phyloP scores from a whole-genome alignment of 2,888 invertebrate genomes.

The Erebia aethiops region DNA sequence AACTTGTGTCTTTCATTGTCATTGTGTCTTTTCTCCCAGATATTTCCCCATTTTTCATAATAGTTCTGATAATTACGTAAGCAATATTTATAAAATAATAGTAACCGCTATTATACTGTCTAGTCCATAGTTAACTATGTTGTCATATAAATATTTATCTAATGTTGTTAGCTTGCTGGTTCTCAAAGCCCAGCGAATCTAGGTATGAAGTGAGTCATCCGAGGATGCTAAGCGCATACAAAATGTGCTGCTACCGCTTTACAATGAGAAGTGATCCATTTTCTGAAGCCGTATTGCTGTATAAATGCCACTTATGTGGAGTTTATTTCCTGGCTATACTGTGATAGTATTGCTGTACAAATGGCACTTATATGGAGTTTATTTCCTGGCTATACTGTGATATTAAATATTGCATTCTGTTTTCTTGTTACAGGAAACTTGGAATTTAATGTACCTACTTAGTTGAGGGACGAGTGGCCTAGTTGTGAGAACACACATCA shows the following conservation, averaged over 20 bases:
- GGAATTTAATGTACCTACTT: too few species aligned
- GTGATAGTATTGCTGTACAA: constrained; percentile 14
- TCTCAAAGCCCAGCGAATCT: constrained; percentile 2
- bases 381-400: constrained; percentile 22
- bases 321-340: constrained; percentile 22
- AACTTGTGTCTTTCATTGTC: too few species aligned
- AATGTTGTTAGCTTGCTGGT: constrained; percentile 13
- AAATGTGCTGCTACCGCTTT: constrained; percentile 23
- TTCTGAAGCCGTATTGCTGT: constrained; percentile 21
- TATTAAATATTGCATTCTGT: constrained; percentile 18
- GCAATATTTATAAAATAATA: too few species aligned
- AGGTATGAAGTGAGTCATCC: constrained; percentile 16
- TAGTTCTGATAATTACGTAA: too few species aligned
- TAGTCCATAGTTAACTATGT: neutral
- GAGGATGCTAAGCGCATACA: constrained; percentile 28
- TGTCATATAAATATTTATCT: neutral
- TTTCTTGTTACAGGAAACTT: neutral
- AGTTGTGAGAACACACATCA: too few species aligned
- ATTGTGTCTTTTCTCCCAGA: too few species aligned
- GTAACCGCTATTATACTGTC: too few species aligned
- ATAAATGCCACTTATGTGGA: constrained; percentile 24
- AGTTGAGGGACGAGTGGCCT: too few species aligned
- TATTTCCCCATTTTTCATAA: too few species aligned
- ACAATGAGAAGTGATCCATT: constrained; percentile 31
- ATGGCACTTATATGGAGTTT: constrained; percentile 22